Base-by-base conservation (phyloP, 2,888 invertebrate species). In the Acheta domesticus region DNA sequence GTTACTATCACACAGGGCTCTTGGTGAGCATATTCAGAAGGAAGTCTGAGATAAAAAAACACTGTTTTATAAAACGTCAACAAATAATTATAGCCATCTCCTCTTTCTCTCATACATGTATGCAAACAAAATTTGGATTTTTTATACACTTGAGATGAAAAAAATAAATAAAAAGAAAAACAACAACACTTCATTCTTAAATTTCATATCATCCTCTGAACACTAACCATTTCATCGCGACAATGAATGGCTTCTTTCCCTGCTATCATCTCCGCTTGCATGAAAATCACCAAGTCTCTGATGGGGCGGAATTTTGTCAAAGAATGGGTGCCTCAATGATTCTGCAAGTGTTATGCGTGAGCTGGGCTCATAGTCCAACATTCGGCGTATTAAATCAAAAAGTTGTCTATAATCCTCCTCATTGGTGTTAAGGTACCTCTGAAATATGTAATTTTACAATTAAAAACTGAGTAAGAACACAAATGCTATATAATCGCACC, bases 331-430 rank as follows among this genome's bases (percentile, higher is more conserved):
- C 79, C 91, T 88, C 84, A 99, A 89, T 20, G 98, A 96, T 84
- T 98, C 97, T 81, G 90, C 90, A 84, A 99, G 90, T 84, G 94
- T 93, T 85, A 99, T 93, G 82, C 99, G 91, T 85, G 95, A 94
- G 82, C 93, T 90, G 49, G 99, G 99, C 87, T 99, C 98, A 88
- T 98, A 99, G 84, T 97, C 98, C 86, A 99, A 89, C 99, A 99
- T 99, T 87, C 93, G 92, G 85, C 94, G 92, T 84, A 99, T 93
- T 86, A 99, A 90, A 87, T 98, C 97, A 88, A 99, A 99, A 85
- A 99, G 89, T 86, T 95, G 93, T 82, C 94, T 91, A 87, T 98
- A 95, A 85, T 99, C 98, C 83, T 95, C 93, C 84, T 95, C 94
- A 84, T 96, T 96, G 85, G 91, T 92, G 86, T 93, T 91, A 87